Evolutionary conservation across 2,113 vertebrate species (phyloP), one percentile per base, ranked within the genome.

Genomic region (Tautogolabrus adspersus): DNA sequence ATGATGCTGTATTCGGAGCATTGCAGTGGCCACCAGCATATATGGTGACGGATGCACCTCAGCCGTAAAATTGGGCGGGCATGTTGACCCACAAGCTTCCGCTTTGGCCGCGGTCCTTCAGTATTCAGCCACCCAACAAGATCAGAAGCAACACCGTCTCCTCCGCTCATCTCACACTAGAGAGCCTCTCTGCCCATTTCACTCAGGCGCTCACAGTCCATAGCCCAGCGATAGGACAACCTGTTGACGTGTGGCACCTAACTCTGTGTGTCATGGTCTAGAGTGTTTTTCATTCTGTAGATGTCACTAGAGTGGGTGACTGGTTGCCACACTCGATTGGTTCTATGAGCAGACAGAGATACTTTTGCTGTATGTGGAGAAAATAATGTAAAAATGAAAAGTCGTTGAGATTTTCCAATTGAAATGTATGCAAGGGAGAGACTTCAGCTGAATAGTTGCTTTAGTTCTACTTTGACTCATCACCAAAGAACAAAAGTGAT

Each of bases 51-150:
- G 84, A 70, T 57, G 73, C 83, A 94, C 82, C 81, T 93, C 91
- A 87, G 67, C 91, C 93, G 92, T 94, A 94, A 94, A 94, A 94
- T 93, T 91, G 90, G 81, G 85, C 70, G 57, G 76, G 81, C 83
- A 71, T 64, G 85, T 87, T 92, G 91, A 93, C 91, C 92, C 81
- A 37, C 58, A 30, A 91, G 75, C 64, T 91, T 86, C 77, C 59
- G n/a, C 68, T 67, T 70, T 75, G 72, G 83, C 79, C 56, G 40
- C 6, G 8, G 67, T 69, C 74, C 66, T 68, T 90, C 85, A 77
- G 75, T 86, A 86, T 91, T 88, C 78, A 81, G 58, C 79, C 87
- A 81, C 83, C 84, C 85, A 85, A 77, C 79, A 79, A 84, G 82
- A 91, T 89, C 88, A 85, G 87, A 90, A 78, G 90, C 81, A 88